Evolutionary conservation across 92 coral and sea anemone genomes (phyloP).

Genomic region (Heteractis magnifica): DNA sequence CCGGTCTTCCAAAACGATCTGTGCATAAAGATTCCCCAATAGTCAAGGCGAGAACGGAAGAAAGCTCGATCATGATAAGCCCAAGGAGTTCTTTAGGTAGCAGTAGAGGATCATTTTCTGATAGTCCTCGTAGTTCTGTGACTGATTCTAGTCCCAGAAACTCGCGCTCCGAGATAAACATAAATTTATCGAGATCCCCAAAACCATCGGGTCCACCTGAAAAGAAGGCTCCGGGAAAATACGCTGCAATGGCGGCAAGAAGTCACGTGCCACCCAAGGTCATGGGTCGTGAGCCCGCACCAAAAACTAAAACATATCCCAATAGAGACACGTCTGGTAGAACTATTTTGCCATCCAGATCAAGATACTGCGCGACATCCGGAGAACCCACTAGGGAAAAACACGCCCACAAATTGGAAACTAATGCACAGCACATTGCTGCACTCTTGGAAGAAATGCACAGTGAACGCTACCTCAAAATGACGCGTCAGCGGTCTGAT

Average conservation of each 20-base stretch:
- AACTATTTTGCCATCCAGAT: slow-evolving; percentile 57
- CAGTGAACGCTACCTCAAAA: slow-evolving; percentile 82
- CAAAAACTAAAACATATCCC: slow-evolving; percentile 41
- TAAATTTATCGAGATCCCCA: slow-evolving; percentile 30
- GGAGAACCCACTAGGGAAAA: slow-evolving; percentile 40
- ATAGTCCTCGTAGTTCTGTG: slow-evolving; percentile 27
- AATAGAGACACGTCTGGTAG: slow-evolving; percentile 35
- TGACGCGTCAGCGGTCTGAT: slow-evolving; percentile 98
- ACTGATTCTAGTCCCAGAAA: slow-evolving; percentile 43
- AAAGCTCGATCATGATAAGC: slow-evolving; percentile 26
- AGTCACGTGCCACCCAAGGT: slow-evolving; percentile 49
- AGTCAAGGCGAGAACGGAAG: slow-evolving; percentile 31
- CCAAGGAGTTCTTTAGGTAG: slow-evolving; percentile 34
- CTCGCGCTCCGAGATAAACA: slow-evolving; percentile 36
- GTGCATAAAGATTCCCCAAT: slow-evolving; percentile 36
- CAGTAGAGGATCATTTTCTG: slow-evolving; percentile 22
- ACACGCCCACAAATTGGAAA: slow-evolving; percentile 67
- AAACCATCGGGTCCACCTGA: slow-evolving; percentile 17
- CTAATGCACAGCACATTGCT: slow-evolving; percentile 91
- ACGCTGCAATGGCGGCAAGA: slow-evolving; percentile 53
- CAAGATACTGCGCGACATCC: slow-evolving; percentile 23
- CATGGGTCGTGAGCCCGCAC: slow-evolving; percentile 46
- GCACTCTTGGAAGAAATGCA: slow-evolving; percentile 96
- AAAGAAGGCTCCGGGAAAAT: slow-evolving; percentile 34
- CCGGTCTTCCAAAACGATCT: slow-evolving; percentile 6